Evolutionary conservation across 2,888 invertebrate genomes (phyloP).

Genomic region (Allacma fusca): DNA sequence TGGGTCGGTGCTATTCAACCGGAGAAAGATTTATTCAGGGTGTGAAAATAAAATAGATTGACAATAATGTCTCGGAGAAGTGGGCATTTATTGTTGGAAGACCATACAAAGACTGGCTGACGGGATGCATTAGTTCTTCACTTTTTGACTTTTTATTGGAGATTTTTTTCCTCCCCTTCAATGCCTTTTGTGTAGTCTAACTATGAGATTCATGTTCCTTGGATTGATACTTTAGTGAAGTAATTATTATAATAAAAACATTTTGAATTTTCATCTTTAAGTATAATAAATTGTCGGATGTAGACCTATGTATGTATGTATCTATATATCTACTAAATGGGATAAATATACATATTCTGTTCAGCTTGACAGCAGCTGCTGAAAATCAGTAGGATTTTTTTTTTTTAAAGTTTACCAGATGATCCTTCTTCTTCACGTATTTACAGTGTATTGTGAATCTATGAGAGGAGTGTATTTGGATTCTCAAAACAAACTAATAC

Average conservation of each 20-base stretch:
- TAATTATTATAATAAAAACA: neutral
- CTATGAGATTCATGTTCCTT: neutral
- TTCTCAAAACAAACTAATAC: too few species aligned
- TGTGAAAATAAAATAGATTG: slow-evolving; percentile 14
- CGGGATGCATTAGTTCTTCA: neutral
- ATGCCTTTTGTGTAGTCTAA: neutral
- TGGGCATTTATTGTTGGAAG: slow-evolving; percentile 19
- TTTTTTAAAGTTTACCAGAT: too few species aligned
- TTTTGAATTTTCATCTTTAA: neutral
- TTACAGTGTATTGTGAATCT: too few species aligned
- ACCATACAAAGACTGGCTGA: slow-evolving; percentile 13
- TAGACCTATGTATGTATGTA: too few species aligned
- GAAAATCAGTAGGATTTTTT: too few species aligned
- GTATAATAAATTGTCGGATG: too few species aligned
- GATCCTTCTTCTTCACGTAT: too few species aligned
- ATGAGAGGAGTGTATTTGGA: too few species aligned
- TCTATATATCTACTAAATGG: too few species aligned
- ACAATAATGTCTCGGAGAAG: slow-evolving; percentile 10
- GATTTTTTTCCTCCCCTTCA: neutral
- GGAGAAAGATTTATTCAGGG: slow-evolving; percentile 37
- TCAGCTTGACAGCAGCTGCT: too few species aligned
- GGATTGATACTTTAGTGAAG: neutral
- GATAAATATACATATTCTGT: too few species aligned
- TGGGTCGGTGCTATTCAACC: neutral
- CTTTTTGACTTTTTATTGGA: slow-evolving; percentile 24